Evolutionary conservation across 2,113 vertebrate genomes (phyloP).

Genomic region (Nannospalax galili): DNA sequence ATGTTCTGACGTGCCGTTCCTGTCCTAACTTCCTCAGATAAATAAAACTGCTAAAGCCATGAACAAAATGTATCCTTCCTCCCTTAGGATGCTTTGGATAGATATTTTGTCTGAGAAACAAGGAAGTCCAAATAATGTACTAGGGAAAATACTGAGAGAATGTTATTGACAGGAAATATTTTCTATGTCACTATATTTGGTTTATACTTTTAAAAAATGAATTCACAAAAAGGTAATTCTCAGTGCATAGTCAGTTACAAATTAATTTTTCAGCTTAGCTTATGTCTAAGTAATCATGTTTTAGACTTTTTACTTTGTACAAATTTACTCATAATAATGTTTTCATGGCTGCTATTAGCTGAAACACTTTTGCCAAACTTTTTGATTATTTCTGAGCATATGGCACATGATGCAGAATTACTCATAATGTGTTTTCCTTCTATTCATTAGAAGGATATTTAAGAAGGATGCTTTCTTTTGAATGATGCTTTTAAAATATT

Average conservation of each 20-base stretch:
- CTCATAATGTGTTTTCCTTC: not conserved
- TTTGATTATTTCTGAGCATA: constrained; percentile 15
- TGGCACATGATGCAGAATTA: not conserved
- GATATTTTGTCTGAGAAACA: not conserved
- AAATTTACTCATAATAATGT: not conserved
- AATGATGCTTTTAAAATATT: not conserved
- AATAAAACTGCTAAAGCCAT: not conserved
- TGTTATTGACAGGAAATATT: not conserved
- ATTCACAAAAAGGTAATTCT: not conserved
- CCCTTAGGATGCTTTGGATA: not conserved
- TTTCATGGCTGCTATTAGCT: not conserved
- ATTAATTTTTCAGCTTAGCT: not conserved
- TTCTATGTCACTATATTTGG: not conserved
- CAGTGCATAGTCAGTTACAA: not conserved
- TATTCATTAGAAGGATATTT: not conserved
- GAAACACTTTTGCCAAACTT: not conserved
- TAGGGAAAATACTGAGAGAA: not conserved
- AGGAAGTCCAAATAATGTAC: not conserved
- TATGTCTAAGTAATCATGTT: not conserved
- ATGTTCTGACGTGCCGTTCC: no score
- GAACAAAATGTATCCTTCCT: not conserved
- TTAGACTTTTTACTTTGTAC: not conserved
- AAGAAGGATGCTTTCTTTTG: not conserved
- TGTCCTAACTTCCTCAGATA: no score
- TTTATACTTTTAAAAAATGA: not conserved